Evolutionary conservation across 1,140 invertebrate genomes (phyloP).

Genomic region (Tetraneura akinire): DNA sequence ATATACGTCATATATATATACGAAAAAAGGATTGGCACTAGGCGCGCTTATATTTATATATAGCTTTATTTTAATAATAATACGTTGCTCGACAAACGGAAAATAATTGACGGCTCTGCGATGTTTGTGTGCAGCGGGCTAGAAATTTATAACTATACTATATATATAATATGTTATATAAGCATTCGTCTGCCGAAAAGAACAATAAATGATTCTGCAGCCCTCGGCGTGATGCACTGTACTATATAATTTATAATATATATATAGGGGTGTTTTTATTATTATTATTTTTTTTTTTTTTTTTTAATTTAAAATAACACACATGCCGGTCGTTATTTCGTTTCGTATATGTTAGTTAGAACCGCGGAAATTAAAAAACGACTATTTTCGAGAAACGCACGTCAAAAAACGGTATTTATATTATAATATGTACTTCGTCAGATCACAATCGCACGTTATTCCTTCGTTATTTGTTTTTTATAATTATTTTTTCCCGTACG

Average conservation of each 20-base stretch:
- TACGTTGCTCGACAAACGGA: not conserved
- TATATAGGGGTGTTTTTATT: not conserved
- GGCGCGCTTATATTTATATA: conserved; percentile 6
- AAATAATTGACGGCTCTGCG: not conserved
- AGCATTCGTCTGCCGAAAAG: conserved; percentile 9
- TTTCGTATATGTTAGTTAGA: not conserved
- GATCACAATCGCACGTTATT: not conserved
- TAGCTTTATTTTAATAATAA: conserved; percentile 38
- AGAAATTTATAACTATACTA: conserved; percentile 35
- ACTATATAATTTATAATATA: not conserved
- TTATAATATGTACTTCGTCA: not conserved
- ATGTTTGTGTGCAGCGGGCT: not conserved
- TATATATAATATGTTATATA: no score
- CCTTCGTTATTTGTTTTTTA: no score
- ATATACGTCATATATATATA: no score
- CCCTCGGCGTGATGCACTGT: not conserved
- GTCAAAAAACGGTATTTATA: not conserved
- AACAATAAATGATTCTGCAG: conserved; percentile 1
- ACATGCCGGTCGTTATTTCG: not conserved
- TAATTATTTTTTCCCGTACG: no score
- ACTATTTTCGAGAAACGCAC: not conserved
- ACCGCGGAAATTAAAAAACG: not conserved
- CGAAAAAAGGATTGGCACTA: not conserved
- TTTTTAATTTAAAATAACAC: conserved; percentile 45
- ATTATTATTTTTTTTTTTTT: not conserved